Percentiles rank a stretch among this genome's conserved stretches.
Evolutionary conservation across 2,113 vertebrate species (phyloP).

Genomic region (Burhinus bistriatus): DNA sequence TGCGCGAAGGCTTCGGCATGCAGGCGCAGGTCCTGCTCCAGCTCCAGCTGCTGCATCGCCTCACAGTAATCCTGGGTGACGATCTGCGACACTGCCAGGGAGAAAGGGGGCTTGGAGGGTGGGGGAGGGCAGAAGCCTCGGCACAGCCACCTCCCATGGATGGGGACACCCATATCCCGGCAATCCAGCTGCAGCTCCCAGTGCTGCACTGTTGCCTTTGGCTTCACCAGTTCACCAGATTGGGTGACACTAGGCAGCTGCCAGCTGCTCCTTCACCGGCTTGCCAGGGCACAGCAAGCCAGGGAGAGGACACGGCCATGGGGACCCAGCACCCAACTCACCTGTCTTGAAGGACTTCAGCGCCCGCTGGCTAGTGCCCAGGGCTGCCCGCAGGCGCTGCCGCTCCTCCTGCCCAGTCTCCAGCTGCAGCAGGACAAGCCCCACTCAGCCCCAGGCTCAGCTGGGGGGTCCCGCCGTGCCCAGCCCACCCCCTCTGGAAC

Average conservation of each 20-base stretch:
- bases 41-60: constrained; percentile 75
- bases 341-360: constrained; percentile 78
- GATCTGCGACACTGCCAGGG: constrained; percentile 72
- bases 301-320: not conserved
- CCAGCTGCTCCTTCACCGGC: not conserved
- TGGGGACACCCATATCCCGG: accelerated
- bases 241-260: not conserved
- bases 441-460: not conserved
- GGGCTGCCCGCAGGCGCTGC: constrained; percentile 54
- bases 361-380: constrained; percentile 67
- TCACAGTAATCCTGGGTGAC: constrained; percentile 77
- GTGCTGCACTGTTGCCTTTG: not conserved
- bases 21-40: constrained; percentile 78
- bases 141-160: not conserved
- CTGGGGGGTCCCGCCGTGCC: accelerated
- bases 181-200: not conserved
- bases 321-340: not conserved
- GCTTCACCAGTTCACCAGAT: no score
- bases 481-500: not conserved
- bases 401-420: constrained; percentile 63
- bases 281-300: accelerated
- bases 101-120: not conserved
- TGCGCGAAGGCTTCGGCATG: constrained; percentile 77
- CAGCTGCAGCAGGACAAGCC: constrained; percentile 42
- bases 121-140: not conserved